Conservation (phyloP, 2,888 invertebrate species). For the Cepaea hortensis region DNA sequence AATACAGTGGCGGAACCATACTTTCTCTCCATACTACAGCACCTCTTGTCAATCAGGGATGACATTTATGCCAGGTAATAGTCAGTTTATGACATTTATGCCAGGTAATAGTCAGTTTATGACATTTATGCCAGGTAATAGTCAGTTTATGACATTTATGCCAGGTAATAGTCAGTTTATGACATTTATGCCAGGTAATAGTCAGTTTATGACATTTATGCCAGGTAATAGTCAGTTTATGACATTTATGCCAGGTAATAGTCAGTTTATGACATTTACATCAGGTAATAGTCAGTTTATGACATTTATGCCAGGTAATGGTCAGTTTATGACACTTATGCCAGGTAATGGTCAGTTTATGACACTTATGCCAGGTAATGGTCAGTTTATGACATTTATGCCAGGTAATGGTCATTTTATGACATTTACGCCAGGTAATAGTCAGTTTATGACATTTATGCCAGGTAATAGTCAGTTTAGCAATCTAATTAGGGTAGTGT, state of each 20-base stretch:
- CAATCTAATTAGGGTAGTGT: neutral
- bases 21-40: slow-evolving; percentile 95
- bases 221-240: no score
- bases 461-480: no score
- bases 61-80: slow-evolving; percentile 81
- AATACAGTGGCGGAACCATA: slow-evolving; percentile 94
- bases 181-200: slow-evolving; percentile 81
- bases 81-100: slow-evolving; percentile 82
- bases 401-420: no score
- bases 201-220: no score
- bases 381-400: no score
- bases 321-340: no score
- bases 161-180: slow-evolving; percentile 77
- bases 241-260: no score
- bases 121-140: slow-evolving; percentile 81
- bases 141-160: slow-evolving; percentile 82
- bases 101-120: slow-evolving; percentile 77
- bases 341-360: no score
- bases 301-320: slow-evolving; percentile 81
- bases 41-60: slow-evolving; percentile 92
- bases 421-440: slow-evolving; percentile 81
- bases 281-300: no score
- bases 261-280: no score
- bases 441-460: no score
- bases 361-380: no score